Evolutionary conservation across 1,140 invertebrate genomes (phyloP).

Genomic region (Triops cancriformis): DNA sequence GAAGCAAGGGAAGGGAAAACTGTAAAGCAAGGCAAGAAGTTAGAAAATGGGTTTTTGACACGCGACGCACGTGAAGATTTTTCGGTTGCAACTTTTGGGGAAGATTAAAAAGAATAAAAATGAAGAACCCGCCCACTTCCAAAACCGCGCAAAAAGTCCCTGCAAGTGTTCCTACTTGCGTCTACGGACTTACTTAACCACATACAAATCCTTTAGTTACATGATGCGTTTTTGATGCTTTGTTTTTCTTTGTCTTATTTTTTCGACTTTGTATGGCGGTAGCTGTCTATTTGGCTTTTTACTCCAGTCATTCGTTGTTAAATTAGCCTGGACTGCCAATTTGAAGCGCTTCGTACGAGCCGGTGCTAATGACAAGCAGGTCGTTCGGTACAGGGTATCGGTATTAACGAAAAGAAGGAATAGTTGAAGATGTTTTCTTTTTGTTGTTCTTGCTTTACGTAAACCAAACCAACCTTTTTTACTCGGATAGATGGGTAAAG

Average conservation of each 20-base stretch:
- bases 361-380: slow-evolving; percentile 7
- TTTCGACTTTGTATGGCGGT: not conserved
- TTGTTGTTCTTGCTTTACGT: not conserved
- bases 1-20: not conserved
- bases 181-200: too few relatives aligned
- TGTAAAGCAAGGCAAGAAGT: not conserved
- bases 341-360: slow-evolving; percentile 11
- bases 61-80: not conserved
- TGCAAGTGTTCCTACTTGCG: too few relatives aligned
- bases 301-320: not conserved
- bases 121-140: not conserved
- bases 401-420: not conserved
- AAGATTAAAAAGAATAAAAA: not conserved
- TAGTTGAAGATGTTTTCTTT: not conserved
- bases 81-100: not conserved
- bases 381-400: not conserved
- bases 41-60: not conserved
- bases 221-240: not conserved
- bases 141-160: not conserved
- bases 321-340: slow-evolving; percentile 20
- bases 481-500: too few relatives aligned
- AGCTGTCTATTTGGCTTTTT: not conserved
- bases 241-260: slow-evolving; percentile 11
- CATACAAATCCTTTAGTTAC: too few relatives aligned
- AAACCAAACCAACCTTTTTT: not conserved